Base-by-base conservation (phyloP, 2,797 vertebrate genomes). In the Urocyon cinereoargenteus region DNA sequence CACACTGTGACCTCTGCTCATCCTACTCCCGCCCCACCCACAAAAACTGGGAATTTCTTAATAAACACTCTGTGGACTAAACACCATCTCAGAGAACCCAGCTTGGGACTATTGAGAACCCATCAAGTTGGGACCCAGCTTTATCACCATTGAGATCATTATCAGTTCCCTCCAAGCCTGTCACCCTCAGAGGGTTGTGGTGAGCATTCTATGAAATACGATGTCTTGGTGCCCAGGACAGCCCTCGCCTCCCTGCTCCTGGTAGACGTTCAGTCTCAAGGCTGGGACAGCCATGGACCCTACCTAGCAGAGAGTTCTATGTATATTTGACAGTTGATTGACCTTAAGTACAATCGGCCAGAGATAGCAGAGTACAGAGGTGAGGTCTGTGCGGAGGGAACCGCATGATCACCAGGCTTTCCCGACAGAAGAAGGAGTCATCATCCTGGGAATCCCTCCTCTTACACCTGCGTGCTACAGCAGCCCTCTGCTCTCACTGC, bases 281-380 rank as follows among this genome's bases (percentile, higher is more conserved):
- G 4, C 34, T 68, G n/a, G n/a, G 18, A 21, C 18, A 21, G 18
- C 66, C 66, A 36, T 45, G 66, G 66, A 7, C 4, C 66, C 66
- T 21, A 59, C 26, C 18, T 14, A 0, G 3, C 18, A 19, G 51
- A 72, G 7, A 28, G 19, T 22, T 53, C 45, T 64, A 1, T 22
- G 15, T 16, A 19, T 12, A 16, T 2, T n/a, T 49, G 4, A 6
- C 0, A n/a, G 18, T 6, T 2, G 1, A 12, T 0, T 68, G 3
- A 16, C 14, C 36, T 11, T 12, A 31, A 81, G 31, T 19, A 14
- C 19, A 66, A 14, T 15, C 8, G 18, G 1, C 3, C 34, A 73
- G 24, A 49, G 49, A 31, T 6, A 22, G 24, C 24, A 31, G 2
- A 24, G 13, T 28, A 2, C 14, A 40, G 34, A 1, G 1, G 11